These are phyloP conservation scores for Mallotus villosus DNA, from an alignment of 2,797 vertebrate genomes.

Conservation along the genomic window DNA sequence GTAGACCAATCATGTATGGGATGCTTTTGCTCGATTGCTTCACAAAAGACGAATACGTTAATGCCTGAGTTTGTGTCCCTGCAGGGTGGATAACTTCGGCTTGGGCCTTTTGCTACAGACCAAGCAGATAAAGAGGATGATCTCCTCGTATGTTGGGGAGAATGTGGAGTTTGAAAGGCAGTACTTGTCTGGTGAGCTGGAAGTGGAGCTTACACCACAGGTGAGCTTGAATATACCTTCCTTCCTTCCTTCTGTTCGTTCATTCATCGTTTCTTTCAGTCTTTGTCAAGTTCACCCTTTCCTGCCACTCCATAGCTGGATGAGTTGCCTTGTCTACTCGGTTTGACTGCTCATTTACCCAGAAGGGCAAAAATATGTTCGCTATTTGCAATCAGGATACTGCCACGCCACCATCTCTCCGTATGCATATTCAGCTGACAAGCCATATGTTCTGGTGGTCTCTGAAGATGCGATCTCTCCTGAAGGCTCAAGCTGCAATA, in stretches of 20 bases:
- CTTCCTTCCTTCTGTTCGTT: neutral
- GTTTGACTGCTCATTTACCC: no score
- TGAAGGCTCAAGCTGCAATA: no score
- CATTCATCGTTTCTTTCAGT: neutral
- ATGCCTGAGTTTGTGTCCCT: constrained; percentile 18
- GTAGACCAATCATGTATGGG: neutral
- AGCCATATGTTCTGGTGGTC: no score
- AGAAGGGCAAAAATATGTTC: no score
- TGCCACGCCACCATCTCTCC: no score
- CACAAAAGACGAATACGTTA: neutral
- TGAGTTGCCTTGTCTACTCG: no score
- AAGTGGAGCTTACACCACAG: constrained; percentile 96
- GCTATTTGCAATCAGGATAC: no score
- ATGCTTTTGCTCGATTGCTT: neutral
- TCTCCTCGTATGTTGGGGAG: constrained; percentile 95
- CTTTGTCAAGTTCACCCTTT: neutral
- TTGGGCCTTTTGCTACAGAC: constrained; percentile 89
- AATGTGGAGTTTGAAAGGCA: constrained; percentile 96
- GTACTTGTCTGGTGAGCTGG: constrained; percentile 90
- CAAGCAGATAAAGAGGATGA: constrained; percentile 97
- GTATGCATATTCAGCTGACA: no score
- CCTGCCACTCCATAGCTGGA: no score
- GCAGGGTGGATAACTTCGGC: constrained; percentile 95
- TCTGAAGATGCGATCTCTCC: no score
- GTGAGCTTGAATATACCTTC: constrained; percentile 60